Percentiles rank a stretch among this genome's conserved stretches.
Evolutionary conservation across 2,797 vertebrate genomes (phyloP).

Genomic region (Phylloscopus collybita): DNA sequence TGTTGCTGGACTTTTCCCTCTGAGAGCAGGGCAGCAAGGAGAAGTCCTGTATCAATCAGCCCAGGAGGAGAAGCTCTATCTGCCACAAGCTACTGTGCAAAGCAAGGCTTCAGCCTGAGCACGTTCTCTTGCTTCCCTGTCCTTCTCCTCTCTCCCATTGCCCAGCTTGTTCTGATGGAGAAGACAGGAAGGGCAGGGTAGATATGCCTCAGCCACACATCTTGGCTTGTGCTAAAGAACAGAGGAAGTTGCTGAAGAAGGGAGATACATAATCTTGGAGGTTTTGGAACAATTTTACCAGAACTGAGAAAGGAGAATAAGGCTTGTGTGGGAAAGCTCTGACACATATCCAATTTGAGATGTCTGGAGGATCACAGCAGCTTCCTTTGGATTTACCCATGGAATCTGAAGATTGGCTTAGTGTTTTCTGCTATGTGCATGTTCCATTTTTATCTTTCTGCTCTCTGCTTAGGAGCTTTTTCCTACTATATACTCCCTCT

Average conservation of each 20-base stretch:
- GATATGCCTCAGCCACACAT: not conserved
- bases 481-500: not conserved
- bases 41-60: not conserved
- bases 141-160: not conserved
- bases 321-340: constrained; percentile 39
- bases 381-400: constrained; percentile 34
- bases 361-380: constrained; percentile 16
- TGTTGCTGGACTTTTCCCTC: not conserved
- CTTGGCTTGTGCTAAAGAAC: not conserved
- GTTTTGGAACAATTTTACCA: constrained; percentile 11
- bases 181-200: not conserved
- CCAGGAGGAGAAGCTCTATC: not conserved
- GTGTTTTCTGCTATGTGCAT: not conserved
- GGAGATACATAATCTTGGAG: not conserved
- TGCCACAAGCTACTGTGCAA: not conserved
- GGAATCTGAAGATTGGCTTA: not conserved
- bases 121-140: not conserved
- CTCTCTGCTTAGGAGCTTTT: not conserved
- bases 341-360: not conserved
- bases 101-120: not conserved
- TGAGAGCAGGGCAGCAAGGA: not conserved
- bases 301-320: constrained; percentile 40
- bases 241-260: not conserved
- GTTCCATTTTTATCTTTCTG: constrained; percentile 14
- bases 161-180: not conserved